A percentile compares a stretch with the other conserved stretches of the same genome.
Conservation (phyloP, 1,140 invertebrate genomes). For the Drosophila kepulauana region DNA sequence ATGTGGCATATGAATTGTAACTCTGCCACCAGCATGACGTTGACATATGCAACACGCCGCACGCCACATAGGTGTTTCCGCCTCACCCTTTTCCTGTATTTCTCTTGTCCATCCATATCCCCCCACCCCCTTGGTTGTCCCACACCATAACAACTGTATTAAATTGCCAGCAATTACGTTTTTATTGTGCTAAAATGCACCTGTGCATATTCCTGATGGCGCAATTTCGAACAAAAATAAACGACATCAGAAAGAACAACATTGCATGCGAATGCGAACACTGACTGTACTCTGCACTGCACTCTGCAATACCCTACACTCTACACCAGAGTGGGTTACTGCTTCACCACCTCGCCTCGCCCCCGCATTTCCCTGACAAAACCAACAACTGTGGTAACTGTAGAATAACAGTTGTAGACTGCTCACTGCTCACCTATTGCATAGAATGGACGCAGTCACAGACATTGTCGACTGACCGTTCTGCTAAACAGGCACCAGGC, state of each 20-base stretch:
- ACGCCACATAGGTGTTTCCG: constrained; percentile 9
- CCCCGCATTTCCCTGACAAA: constrained; percentile 41
- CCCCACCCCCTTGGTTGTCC: not conserved
- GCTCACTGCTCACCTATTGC: not conserved
- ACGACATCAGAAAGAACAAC: constrained; percentile 83
- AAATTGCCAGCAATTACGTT: constrained; percentile 83
- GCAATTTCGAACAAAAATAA: constrained; percentile 84
- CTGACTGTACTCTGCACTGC: not conserved
- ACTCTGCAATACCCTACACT: not conserved
- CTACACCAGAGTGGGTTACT: not conserved
- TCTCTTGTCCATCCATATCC: no score
- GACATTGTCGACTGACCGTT: constrained; percentile 17
- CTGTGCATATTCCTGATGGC: constrained; percentile 84
- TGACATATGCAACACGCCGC: constrained; percentile 45
- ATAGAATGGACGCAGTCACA: not conserved
- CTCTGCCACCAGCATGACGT: constrained; percentile 35
- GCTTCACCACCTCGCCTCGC: no score
- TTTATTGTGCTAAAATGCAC: constrained; percentile 84
- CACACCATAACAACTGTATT: constrained; percentile 67
- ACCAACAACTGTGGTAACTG: constrained; percentile 76
- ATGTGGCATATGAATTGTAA: constrained; percentile 37
- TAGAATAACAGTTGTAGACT: constrained; percentile 68
- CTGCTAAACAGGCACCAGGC: constrained; percentile 22
- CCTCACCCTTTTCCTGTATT: not conserved
- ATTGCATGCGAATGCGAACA: constrained; percentile 51